Evolutionary conservation across 2,113 vertebrate species (phyloP).

Genomic region (Hoplias malabaricus): DNA sequence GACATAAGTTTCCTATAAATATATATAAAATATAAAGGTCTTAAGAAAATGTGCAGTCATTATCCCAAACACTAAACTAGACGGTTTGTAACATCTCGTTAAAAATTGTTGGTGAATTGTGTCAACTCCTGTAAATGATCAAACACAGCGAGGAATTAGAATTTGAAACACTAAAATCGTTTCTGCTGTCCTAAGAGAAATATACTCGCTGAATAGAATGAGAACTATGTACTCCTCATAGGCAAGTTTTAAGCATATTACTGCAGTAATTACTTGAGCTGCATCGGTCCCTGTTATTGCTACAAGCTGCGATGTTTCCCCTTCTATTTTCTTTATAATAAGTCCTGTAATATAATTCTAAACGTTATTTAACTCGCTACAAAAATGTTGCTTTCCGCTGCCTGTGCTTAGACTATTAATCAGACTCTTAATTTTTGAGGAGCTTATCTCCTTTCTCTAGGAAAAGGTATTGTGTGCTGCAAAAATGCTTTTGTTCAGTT

Average conservation of each 20-base stretch:
- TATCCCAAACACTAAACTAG: no score
- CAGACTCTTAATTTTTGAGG: background rate
- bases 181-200: background rate
- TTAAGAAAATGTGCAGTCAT: no score
- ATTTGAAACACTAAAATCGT: no score
- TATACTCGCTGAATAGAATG: background rate
- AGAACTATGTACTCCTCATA: background rate
- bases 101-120: no score
- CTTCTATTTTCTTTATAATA: background rate
- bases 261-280: background rate
- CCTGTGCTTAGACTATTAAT: background rate
- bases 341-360: background rate
- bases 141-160: no score
- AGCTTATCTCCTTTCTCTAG: background rate
- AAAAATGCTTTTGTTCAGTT: background rate
- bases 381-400: background rate
- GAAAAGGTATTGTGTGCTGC: background rate
- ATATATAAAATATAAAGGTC: no score
- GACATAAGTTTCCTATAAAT: no score
- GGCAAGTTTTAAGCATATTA: background rate
- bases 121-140: no score
- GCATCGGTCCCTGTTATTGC: background rate
- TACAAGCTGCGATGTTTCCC: background rate
- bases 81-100: no score
- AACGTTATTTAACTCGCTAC: background rate